A percentile compares a stretch with the other conserved stretches of the same genome.
Evolutionary conservation across 2,888 invertebrate species (phyloP).

Genomic region (Pantelozetes paolii): DNA sequence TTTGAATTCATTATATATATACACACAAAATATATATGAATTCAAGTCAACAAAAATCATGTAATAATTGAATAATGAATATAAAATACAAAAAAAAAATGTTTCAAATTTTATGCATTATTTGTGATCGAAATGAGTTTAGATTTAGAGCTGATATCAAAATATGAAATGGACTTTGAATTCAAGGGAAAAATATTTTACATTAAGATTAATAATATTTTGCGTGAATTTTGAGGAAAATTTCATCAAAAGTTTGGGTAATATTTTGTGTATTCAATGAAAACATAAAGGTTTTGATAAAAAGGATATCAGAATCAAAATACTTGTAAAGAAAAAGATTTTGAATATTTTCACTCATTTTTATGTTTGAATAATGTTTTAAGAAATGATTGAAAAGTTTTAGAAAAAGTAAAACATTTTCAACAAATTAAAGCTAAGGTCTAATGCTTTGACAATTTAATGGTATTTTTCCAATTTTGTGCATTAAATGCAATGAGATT

Average conservation of each 20-base stretch:
- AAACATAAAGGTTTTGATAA: background rate
- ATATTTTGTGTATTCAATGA: background rate
- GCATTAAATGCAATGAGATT: background rate
- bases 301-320: background rate
- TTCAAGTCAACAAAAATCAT: background rate
- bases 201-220: too few species aligned
- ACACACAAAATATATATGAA: background rate
- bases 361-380: background rate
- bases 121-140: background rate
- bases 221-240: background rate
- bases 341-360: background rate
- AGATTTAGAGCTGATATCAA: background rate
- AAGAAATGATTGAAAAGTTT: background rate
- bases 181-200: too few species aligned
- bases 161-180: background rate
- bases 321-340: background rate
- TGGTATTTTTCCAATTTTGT: conserved; percentile 2
- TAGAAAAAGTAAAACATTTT: background rate
- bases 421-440: background rate
- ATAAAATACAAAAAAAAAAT: background rate
- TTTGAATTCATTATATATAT: conserved; percentile 24
- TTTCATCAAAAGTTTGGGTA: background rate
- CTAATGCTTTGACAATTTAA: background rate
- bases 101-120: background rate
- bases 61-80: background rate